Evolutionary conservation across 2,797 vertebrate genomes (phyloP).

Genomic region (Octomys mimax): DNA sequence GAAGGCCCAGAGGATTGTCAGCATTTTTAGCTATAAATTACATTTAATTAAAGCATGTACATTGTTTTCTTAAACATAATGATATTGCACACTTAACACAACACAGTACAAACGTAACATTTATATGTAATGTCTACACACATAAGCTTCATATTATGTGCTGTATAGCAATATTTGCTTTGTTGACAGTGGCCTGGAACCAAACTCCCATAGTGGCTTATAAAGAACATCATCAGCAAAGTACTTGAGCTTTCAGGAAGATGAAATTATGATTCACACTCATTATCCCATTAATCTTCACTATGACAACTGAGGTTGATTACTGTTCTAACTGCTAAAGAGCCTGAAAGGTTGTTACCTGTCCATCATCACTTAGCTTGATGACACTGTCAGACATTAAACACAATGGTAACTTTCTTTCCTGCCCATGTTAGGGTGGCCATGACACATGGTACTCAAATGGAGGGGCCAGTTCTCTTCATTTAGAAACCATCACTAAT

Average conservation of each 20-base stretch:
- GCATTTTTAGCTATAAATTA: not conserved
- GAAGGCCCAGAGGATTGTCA: not conserved
- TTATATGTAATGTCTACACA: no score
- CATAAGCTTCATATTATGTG: not conserved
- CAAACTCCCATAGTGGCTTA: not conserved
- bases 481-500: not conserved
- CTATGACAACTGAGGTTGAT: not conserved
- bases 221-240: not conserved
- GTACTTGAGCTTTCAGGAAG: not conserved
- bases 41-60: not conserved
- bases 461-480: not conserved
- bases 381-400: not conserved
- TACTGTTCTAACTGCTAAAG: not conserved
- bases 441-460: not conserved
- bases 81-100: not conserved
- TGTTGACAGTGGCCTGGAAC: not conserved
- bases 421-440: not conserved
- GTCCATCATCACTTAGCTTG: not conserved
- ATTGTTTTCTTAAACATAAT: not conserved
- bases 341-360: not conserved
- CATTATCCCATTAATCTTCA: not conserved
- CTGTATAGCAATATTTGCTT: not conserved
- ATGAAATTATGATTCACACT: not conserved
- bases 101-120: not conserved
- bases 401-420: not conserved